Base-by-base conservation (phyloP, 2,113 vertebrate genomes). In the Protobothrops mucrosquamatus region DNA sequence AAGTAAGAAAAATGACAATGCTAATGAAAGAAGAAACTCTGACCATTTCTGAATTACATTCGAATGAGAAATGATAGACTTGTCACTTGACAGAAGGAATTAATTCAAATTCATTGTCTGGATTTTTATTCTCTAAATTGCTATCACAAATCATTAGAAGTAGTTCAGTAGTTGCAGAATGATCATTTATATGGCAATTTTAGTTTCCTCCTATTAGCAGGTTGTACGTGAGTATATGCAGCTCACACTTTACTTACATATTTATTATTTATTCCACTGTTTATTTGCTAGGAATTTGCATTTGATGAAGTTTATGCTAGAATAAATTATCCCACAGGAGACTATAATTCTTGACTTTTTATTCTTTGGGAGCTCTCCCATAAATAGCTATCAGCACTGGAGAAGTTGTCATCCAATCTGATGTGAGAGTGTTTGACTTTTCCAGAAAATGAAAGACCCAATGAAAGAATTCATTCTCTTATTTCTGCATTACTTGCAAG, bases 41-140 rank as follows among this genome's bases (percentile, higher is more conserved):
- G 46, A 1, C 91, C 10, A 52, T 54, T 94, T 93, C 91, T 9
- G 46, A 92, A 94, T 93, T 91, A 89, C 0, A 0, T 22, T 26
- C 81, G 89, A 7, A 91, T 74, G 94, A 93, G 94, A 85, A 0
- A 48, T 92, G 96, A 95, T 22, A 51, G 94, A 94, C 34, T 56
- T 89, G 85, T 86, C 81, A 34, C 39, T 89, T 69, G 61, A 56
- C 51, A 90, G 87, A 46, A 81, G 23, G 85, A 92, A 95, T 95
- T 96, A 97, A 96, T 96, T 94, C 96, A 94, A 95, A 94, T 64
- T 43, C 93, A 96, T 92, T 96, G 96, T 94, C 95, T 94, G 94
- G 94, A 91, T 87, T 91, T 96, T 95, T 10, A 91, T 87, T 95
- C 64, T 94, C 93, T 90, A 34, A 85, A 0, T 87, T 90, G 89